A percentile compares a stretch with the other conserved stretches of the same genome.
phyloP scores from a whole-genome alignment of 2,888 invertebrate species.

The Hyles lineata region DNA sequence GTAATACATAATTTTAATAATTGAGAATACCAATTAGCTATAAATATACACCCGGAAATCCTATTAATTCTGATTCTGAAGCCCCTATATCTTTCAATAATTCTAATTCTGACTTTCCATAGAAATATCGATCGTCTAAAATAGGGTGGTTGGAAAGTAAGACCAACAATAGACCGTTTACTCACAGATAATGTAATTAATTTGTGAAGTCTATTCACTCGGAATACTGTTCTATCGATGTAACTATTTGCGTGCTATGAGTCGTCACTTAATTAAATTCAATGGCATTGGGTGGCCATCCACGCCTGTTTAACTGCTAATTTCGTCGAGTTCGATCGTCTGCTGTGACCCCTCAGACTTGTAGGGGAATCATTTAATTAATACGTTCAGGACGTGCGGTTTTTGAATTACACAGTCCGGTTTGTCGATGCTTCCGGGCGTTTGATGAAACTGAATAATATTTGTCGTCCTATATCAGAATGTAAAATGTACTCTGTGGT shows the following conservation, averaged over 20 bases:
- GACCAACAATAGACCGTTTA: not conserved
- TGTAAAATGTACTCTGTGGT: no score
- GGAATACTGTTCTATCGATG: not conserved
- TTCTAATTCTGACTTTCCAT: not conserved
- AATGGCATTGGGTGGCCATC: conserved; percentile 45
- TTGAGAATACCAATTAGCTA: no score
- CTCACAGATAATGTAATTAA: conserved; percentile 1
- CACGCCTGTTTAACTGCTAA: conserved; percentile 58
- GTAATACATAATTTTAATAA: no score
- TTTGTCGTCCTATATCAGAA: no score
- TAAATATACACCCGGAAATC: no score
- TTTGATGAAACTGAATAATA: no score
- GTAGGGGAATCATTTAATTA: conserved; percentile 12
- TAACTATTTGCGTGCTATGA: conserved; percentile 38
- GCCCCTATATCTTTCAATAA: no score
- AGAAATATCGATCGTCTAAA: not conserved
- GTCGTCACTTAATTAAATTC: conserved; percentile 61
- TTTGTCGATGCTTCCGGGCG: no score
- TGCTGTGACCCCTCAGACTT: conserved; percentile 22
- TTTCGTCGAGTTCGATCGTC: conserved; percentile 47
- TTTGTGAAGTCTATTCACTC: not conserved
- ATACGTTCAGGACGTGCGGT: not conserved
- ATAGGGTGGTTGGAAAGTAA: not conserved
- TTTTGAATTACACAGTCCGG: no score
- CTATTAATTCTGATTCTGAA: no score